Conservation (phyloP, 2,888 invertebrate genomes). For the Keiferia lycopersicella region DNA sequence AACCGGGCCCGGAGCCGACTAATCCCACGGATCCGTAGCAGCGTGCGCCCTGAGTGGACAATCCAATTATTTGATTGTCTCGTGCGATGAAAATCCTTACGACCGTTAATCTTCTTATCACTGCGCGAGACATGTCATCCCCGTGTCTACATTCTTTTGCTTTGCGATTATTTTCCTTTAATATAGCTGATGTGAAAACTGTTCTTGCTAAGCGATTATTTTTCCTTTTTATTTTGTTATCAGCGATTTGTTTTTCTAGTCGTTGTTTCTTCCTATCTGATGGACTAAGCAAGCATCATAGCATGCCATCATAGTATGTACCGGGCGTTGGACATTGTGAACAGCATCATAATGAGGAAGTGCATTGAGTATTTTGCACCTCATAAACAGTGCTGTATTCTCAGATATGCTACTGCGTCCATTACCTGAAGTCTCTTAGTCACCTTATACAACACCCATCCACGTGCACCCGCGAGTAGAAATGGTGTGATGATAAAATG, state of each 20-base stretch:
- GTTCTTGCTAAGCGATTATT: background rate
- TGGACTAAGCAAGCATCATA: too few species aligned
- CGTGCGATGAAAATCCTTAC: conserved; percentile 28
- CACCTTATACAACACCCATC: too few species aligned
- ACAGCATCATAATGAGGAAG: too few species aligned
- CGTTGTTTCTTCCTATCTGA: background rate
- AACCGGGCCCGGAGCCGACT: background rate
- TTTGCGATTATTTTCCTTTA: conserved; percentile 21
- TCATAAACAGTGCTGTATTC: too few species aligned
- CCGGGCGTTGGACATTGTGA: too few species aligned
- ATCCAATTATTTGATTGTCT: conserved; percentile 37
- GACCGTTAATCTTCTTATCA: conserved; percentile 33
- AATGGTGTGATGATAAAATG: too few species aligned
- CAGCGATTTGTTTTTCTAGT: background rate
- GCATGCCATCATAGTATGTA: too few species aligned
- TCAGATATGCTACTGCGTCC: too few species aligned
- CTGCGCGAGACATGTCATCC: conserved; percentile 31
- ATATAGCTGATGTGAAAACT: conserved; percentile 17
- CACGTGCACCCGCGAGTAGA: too few species aligned
- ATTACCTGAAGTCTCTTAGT: too few species aligned
- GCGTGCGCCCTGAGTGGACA: conserved; percentile 36
- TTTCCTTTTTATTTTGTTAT: conserved; percentile 5
- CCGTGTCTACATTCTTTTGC: conserved; percentile 20
- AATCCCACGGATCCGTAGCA: conserved; percentile 25
- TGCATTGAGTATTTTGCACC: too few species aligned